Conservation (phyloP, 2,113 vertebrate species). For the Sceloporus undulatus region DNA sequence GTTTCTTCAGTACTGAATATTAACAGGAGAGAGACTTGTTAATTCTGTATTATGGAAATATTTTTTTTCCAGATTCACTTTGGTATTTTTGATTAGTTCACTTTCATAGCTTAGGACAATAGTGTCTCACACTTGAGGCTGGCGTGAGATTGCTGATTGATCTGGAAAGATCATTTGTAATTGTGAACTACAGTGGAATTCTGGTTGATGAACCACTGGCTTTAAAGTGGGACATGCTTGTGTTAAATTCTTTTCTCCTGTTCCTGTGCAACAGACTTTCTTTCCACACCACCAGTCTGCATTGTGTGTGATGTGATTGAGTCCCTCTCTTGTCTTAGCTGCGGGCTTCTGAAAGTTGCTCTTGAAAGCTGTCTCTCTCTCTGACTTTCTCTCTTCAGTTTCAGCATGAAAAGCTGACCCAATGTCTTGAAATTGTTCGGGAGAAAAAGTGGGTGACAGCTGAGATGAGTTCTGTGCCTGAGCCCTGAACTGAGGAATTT, state of each 20-base stretch:
- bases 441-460: neutral
- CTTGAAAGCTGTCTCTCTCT: conserved; percentile 14
- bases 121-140: conserved; percentile 27
- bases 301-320: neutral
- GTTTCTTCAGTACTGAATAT: conserved; percentile 35
- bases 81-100: conserved; percentile 54
- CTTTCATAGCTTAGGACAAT: conserved; percentile 45
- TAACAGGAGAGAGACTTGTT: conserved; percentile 46
- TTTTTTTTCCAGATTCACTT: conserved; percentile 63
- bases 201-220: conserved; percentile 1
- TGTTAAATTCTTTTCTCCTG: neutral
- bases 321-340: neutral
- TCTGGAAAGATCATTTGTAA: conserved; percentile 50
- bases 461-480: neutral
- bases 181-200: conserved; percentile 44
- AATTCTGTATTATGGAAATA: conserved; percentile 64
- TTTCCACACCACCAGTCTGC: neutral
- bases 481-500: conserved; percentile 20
- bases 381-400: conserved; percentile 3
- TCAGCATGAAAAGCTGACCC: neutral
- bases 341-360: conserved; percentile 7
- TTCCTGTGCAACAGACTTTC: neutral
- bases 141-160: neutral
- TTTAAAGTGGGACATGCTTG: neutral
- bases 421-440: neutral